A percentile compares a stretch with the other conserved stretches of the same genome.
phyloP scores from a whole-genome alignment of 1,140 invertebrate genomes.

The Psix sp. region DNA sequence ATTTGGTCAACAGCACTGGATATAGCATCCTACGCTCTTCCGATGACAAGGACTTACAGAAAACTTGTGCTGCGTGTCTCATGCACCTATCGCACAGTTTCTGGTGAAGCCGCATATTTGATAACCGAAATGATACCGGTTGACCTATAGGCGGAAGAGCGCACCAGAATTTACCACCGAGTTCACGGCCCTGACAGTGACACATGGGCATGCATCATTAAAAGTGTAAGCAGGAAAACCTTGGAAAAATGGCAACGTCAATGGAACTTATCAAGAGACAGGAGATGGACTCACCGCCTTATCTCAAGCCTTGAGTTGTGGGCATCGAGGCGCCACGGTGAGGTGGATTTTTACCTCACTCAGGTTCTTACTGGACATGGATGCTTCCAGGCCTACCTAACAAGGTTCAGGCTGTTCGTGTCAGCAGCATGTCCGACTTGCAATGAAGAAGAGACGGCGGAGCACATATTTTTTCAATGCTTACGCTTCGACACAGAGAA shows the following conservation, averaged over 20 bases:
- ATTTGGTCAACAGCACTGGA: neutral
- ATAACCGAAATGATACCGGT: too few relatives aligned
- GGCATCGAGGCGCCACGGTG: conserved; percentile 11
- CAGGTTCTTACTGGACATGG: conserved; percentile 64
- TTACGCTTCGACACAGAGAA: too few relatives aligned
- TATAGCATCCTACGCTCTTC: too few relatives aligned
- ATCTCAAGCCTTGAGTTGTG: neutral
- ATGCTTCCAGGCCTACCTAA: conserved; percentile 36
- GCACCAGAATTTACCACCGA: neutral
- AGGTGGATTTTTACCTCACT: conserved; percentile 53
- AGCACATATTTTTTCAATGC: too few relatives aligned
- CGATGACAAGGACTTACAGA: too few relatives aligned
- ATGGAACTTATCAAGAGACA: neutral
- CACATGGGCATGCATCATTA: too few relatives aligned
- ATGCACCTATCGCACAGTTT: too few relatives aligned
- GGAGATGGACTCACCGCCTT: conserved; percentile 1
- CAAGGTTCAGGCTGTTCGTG: neutral
- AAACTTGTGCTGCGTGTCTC: too few relatives aligned
- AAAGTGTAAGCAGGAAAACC: neutral
- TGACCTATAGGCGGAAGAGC: too few relatives aligned
- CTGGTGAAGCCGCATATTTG: too few relatives aligned
- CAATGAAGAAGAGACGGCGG: neutral
- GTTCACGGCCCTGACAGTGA: neutral
- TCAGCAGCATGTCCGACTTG: neutral
- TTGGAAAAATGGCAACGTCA: neutral